Evolutionary conservation across 1,140 invertebrate genomes (phyloP).

Genomic region (Sweltsa coloradensis): DNA sequence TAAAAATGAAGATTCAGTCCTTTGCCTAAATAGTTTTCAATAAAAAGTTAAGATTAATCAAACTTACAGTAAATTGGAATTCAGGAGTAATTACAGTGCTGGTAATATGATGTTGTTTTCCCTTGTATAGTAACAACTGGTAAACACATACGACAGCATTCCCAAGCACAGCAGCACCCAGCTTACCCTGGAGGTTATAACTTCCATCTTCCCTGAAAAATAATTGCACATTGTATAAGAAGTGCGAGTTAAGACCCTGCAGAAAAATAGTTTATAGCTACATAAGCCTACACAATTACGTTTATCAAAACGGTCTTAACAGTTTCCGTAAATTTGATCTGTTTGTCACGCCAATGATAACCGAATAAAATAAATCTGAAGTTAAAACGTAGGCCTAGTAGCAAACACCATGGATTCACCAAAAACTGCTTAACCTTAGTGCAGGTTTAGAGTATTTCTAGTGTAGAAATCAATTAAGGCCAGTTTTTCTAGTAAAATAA

Average conservation of each 20-base stretch:
- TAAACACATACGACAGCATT: slow-evolving; percentile 22
- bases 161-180: slow-evolving; percentile 29
- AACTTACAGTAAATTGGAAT: slow-evolving; percentile 25
- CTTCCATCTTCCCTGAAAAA: slow-evolving; percentile 25
- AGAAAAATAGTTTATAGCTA: too few species aligned
- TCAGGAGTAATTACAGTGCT: slow-evolving; percentile 23
- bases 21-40: not conserved
- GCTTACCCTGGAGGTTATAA: slow-evolving; percentile 26
- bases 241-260: too few species aligned
- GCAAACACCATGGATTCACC: too few species aligned
- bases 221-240: not conserved
- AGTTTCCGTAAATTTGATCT: not conserved
- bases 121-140: slow-evolving; percentile 29
- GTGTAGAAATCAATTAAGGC: too few species aligned
- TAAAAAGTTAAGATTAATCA: not conserved
- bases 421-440: too few species aligned
- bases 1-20: not conserved
- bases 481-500: too few species aligned
- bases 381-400: too few species aligned
- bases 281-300: not conserved
- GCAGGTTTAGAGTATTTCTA: too few species aligned
- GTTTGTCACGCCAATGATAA: not conserved
- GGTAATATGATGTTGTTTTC: slow-evolving; percentile 27
- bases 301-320: too few species aligned
- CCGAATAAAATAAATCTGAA: too few species aligned